Evolutionary conservation across 2,888 invertebrate species (phyloP), one percentile per base, ranked within the genome.

Genomic region (Ommatoiulus sabulosus): DNA sequence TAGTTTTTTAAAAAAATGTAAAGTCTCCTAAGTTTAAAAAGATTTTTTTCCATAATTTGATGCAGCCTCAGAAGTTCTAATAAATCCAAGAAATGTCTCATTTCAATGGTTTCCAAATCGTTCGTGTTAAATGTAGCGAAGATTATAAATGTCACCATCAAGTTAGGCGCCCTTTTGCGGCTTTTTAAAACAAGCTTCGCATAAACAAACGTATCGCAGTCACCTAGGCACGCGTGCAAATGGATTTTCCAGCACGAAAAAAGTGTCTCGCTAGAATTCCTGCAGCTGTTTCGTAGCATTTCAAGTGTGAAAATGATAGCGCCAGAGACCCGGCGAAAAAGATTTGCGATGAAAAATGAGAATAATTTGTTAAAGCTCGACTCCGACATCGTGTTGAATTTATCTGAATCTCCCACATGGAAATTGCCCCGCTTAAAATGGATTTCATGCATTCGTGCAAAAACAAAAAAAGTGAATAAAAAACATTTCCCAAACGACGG

Each of bases 391-490:
- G 72, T 72, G 72, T 72, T 72, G 72, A 72, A 72, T 72, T 72
- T 72, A 72, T 72, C 72, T 72, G 72, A 72, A 72, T 72, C 20
- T 72, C 72, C 72, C 72, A 72, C 72, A 72, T 72, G 72, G 72
- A 72, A 72, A 72, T 24, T 72, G 72, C 7, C n/a, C 24, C 72
- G 72, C 72, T 72, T 72, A 72, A 72, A 72, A 72, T 72, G 72
- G 72, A 72, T 72, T 72, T 24, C 72, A 72, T 72, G 72, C 72
- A 72, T 72, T 72, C 24, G 24, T 72, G 72, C 72, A 72, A 72
- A 72, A 72, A 72, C 72, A 72, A 72, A 72, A n/a, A 52, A 72
- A 72, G 72, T 72, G 72, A 72, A 72, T 72, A 72, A 72, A 72
- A 72, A 72, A 72, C 72, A 72, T 72, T 72, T 72, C 72, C 72